Evolutionary conservation across 1,140 invertebrate species (phyloP).

Genomic region (Caenorhabditis inopinata): DNA sequence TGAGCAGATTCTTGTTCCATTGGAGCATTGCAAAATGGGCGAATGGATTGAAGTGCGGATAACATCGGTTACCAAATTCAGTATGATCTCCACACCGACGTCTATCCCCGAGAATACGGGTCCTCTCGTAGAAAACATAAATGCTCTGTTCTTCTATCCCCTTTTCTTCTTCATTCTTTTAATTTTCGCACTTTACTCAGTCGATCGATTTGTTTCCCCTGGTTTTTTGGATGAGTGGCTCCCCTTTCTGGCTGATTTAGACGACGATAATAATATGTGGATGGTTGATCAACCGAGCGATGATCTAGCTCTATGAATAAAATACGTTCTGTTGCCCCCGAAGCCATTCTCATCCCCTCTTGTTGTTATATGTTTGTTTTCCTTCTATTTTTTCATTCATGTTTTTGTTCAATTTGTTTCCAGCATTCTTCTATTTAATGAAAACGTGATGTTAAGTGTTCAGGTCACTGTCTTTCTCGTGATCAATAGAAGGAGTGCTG

Average conservation of each 20-base stretch:
- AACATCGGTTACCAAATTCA: constrained; percentile 58
- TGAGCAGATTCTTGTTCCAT: constrained; percentile 74
- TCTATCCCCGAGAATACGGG: not conserved
- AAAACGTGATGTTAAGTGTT: constrained; percentile 5
- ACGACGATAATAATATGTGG: not conserved
- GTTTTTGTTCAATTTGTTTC: not conserved
- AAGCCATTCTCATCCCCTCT: not conserved
- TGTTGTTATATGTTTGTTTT: constrained; percentile 1
- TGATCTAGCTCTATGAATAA: not conserved
- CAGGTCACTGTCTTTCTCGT: not conserved
- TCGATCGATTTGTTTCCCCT: constrained; percentile 10
- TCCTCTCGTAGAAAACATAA: not conserved
- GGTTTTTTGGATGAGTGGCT: not conserved
- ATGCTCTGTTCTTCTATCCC: not conserved
- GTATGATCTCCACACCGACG: constrained; percentile 51
- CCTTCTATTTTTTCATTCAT: not conserved
- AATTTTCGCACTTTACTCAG: not conserved
- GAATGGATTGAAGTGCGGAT: constrained; percentile 54
- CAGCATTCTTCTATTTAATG: not conserved
- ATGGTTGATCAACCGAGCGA: not conserved
- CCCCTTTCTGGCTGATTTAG: not conserved
- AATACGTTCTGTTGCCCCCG: too few relatives aligned
- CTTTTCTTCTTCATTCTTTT: not conserved
- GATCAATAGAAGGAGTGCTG: too few relatives aligned
- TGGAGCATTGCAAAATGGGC: constrained; percentile 43